phyloP scores from a whole-genome alignment of 2,888 invertebrate genomes.

The Epinotia brunnichana region DNA sequence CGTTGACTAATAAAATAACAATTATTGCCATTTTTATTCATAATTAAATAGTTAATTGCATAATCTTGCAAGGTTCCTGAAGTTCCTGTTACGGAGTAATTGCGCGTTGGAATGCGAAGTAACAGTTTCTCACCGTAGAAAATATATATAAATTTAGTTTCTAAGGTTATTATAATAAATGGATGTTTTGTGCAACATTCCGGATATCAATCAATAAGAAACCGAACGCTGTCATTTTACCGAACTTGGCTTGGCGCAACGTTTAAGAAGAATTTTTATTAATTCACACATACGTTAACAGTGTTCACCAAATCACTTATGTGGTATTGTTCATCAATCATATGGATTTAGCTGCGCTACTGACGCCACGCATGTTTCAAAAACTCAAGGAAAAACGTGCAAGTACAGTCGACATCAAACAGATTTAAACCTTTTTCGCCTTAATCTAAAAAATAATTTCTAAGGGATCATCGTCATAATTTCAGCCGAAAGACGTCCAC shows the following conservation, averaged over 20 bases:
- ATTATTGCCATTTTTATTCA: constrained; percentile 36
- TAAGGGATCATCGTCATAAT: no score
- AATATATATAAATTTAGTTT: constrained; percentile 30
- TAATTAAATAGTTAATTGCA: constrained; percentile 43
- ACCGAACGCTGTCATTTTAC: not conserved
- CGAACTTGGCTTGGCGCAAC: not conserved
- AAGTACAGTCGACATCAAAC: no score
- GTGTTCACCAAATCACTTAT: no score
- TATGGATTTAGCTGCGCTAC: no score
- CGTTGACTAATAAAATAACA: constrained; percentile 28
- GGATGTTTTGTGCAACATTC: constrained; percentile 14
- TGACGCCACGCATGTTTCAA: no score
- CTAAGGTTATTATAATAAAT: constrained; percentile 17
- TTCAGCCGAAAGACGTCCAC: no score
- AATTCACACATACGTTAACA: no score
- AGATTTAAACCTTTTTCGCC: no score
- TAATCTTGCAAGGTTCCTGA: constrained; percentile 31
- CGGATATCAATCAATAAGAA: not conserved
- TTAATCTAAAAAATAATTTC: no score
- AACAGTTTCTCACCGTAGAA: constrained; percentile 17
- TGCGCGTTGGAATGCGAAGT: constrained; percentile 30
- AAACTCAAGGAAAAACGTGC: no score
- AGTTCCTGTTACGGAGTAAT: constrained; percentile 26
- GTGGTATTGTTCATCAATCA: no score
- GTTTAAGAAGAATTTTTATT: no score